Conservation (phyloP, 2,113 vertebrate species). For the Propithecus coquereli region DNA sequence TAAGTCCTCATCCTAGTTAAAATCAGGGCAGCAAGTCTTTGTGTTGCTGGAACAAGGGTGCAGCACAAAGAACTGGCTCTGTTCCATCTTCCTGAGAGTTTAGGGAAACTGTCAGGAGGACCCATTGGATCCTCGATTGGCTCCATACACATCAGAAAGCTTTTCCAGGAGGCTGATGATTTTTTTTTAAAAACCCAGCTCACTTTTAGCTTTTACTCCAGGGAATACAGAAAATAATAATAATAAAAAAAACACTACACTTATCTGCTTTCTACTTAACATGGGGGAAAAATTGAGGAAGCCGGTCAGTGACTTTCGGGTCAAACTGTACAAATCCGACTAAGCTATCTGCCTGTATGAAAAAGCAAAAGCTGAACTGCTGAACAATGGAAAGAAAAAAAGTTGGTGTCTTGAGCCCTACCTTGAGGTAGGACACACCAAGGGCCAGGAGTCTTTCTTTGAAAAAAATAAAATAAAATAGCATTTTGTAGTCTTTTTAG, state of each 20-base stretch:
- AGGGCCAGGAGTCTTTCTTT: conserved; percentile 79
- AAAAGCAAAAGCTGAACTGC: conserved; percentile 27
- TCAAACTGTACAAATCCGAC: conserved; percentile 85
- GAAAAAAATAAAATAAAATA: conserved; percentile 73
- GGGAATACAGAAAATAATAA: conserved; percentile 81
- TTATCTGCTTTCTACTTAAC: conserved; percentile 51
- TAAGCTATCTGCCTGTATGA: conserved; percentile 72
- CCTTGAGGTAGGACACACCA: conserved; percentile 79
- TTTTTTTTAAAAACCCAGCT: conserved; percentile 27
- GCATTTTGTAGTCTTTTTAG: conserved; percentile 70
- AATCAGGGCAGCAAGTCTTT: conserved; percentile 58
- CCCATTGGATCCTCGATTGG: not conserved
- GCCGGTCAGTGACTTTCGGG: conserved; percentile 92
- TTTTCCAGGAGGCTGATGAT: conserved; percentile 56
- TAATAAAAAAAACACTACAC: conserved; percentile 25
- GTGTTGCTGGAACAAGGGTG: not conserved
- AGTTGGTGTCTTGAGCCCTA: conserved; percentile 62
- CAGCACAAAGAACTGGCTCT: conserved; percentile 34
- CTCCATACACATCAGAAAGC: conserved; percentile 53
- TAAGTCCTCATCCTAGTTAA: conserved; percentile 35
- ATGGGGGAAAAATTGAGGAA: conserved; percentile 80
- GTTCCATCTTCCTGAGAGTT: conserved; percentile 46
- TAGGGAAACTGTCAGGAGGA: conserved; percentile 22
- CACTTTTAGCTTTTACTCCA: conserved; percentile 70
- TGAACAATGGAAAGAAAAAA: conserved; percentile 66